These are phyloP conservation scores for Philypnodon macrostomus DNA, from an alignment of 2,797 vertebrate genomes.

Conservation along the genomic window DNA sequence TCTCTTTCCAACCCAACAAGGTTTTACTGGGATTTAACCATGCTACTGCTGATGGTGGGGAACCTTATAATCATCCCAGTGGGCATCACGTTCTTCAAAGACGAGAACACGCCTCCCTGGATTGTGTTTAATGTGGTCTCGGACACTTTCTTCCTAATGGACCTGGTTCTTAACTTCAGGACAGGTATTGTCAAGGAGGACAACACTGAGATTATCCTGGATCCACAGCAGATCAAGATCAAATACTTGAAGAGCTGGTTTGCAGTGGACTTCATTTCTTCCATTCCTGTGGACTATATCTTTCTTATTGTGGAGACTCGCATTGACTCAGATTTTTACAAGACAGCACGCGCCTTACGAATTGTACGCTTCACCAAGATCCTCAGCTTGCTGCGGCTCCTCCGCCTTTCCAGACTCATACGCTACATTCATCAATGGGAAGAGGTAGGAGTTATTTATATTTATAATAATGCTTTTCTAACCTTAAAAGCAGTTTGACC, in stretches of 20 bases:
- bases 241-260: slow-evolving; percentile 99
- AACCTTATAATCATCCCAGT: slow-evolving; percentile 98
- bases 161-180: slow-evolving; percentile 97
- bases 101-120: slow-evolving; percentile 97
- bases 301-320: slow-evolving; percentile 98
- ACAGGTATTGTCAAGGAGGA: slow-evolving; percentile 98
- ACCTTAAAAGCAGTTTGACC: background rate
- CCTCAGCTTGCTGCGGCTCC: slow-evolving; percentile 91
- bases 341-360: slow-evolving; percentile 93
- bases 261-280: slow-evolving; percentile 98
- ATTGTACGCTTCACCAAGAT: slow-evolving; percentile 99
- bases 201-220: slow-evolving; percentile 97
- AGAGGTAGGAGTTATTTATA: slow-evolving; percentile 79
- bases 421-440: slow-evolving; percentile 99
- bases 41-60: slow-evolving; percentile 98
- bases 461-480: background rate
- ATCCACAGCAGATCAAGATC: slow-evolving; percentile 96
- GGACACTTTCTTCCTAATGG: slow-evolving; percentile 98
- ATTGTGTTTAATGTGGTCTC: slow-evolving; percentile 99
- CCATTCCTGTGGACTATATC: slow-evolving; percentile 98
- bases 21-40: slow-evolving; percentile 99
- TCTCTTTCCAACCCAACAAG: slow-evolving; percentile 60
- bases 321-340: slow-evolving; percentile 98
- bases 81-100: slow-evolving; percentile 99
- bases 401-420: slow-evolving; percentile 94